phyloP scores from a whole-genome alignment of 1,140 invertebrate species.

The Dreissena polymorpha region DNA sequence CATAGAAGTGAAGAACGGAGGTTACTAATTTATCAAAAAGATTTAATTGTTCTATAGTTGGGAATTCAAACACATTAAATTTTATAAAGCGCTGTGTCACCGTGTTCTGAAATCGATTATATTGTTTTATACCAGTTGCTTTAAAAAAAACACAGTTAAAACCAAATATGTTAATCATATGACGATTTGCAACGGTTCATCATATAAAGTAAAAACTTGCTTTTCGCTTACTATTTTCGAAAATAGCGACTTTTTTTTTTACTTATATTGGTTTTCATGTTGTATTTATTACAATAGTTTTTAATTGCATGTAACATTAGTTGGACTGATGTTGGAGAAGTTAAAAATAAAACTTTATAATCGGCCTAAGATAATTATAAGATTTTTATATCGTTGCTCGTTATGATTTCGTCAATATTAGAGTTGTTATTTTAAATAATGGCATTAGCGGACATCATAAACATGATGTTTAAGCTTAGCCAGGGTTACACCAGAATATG shows the following conservation, averaged over 20 bases:
- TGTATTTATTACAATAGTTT: constrained; percentile 1
- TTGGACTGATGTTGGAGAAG: background rate
- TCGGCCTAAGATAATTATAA: constrained; percentile 9
- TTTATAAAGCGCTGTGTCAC: background rate
- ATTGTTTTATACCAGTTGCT: constrained; percentile 17
- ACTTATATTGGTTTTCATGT: constrained; percentile 7
- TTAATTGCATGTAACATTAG: background rate
- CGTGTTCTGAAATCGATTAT: constrained; percentile 8
- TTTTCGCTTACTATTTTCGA: too few species aligned
- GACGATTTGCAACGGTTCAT: background rate
- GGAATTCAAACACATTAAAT: constrained; percentile 2
- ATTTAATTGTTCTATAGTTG: background rate
- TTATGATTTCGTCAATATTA: constrained; percentile 12
- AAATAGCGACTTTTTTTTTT: too few species aligned
- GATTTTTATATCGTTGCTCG: constrained; percentile 2
- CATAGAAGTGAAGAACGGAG: background rate
- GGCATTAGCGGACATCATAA: constrained; percentile 19
- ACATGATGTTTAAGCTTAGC: constrained; percentile 20
- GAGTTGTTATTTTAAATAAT: background rate
- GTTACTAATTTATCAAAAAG: constrained; percentile 23
- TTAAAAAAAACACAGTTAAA: background rate
- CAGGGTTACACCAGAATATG: background rate
- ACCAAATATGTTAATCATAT: constrained; percentile 13
- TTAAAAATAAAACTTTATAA: background rate
- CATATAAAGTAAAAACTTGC: too few species aligned